A percentile compares a stretch with the other conserved stretches of the same genome.
phyloP scores from a whole-genome alignment of 2,888 invertebrate species.

The Nasonovia ribisnigri region DNA sequence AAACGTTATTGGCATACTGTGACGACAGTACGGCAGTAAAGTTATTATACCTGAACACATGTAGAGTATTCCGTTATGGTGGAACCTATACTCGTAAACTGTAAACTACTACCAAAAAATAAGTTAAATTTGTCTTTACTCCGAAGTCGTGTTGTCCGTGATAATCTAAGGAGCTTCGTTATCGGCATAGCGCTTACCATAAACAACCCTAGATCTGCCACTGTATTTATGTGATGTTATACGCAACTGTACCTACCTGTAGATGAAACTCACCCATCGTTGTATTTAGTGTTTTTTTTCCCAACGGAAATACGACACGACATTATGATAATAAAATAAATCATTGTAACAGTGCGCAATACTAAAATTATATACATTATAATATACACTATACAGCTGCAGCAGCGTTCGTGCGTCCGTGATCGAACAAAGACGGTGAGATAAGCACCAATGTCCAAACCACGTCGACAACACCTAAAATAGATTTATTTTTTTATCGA shows the following conservation, averaged over 20 bases:
- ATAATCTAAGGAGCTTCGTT: no score
- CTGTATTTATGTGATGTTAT: not conserved
- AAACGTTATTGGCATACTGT: not conserved
- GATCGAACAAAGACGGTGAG: not conserved
- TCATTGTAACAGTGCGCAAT: not conserved
- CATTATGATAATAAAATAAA: not conserved
- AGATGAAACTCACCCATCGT: not conserved
- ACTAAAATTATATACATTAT: not conserved
- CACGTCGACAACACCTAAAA: not conserved
- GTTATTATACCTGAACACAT: not conserved
- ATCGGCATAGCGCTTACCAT: no score
- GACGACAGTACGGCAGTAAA: not conserved
- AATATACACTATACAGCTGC: not conserved
- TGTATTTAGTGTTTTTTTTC: not conserved
- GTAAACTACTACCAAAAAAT: no score
- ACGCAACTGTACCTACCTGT: not conserved
- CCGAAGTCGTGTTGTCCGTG: no score
- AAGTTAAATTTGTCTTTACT: no score
- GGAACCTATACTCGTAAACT: no score
- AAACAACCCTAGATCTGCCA: no score
- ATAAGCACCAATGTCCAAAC: not conserved
- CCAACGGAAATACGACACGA: not conserved
- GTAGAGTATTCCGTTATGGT: not conserved
- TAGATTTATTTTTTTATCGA: slow-evolving; percentile 2
- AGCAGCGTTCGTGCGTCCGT: not conserved